Conservation (phyloP, 2,797 vertebrate genomes). For the Nothura maculosa region DNA sequence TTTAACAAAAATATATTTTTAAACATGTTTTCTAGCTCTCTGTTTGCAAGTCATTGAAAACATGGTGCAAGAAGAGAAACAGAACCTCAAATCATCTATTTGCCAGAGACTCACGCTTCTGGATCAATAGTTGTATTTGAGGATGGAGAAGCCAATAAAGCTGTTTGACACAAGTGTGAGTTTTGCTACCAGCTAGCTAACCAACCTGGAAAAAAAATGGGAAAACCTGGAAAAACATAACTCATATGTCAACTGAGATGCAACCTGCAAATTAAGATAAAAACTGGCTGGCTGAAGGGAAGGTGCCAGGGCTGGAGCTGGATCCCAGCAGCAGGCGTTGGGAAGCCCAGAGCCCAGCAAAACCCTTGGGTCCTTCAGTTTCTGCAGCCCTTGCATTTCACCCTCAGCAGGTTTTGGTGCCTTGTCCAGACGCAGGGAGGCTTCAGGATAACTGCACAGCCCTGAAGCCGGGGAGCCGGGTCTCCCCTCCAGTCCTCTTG, state of each 20-base stretch:
- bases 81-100: background rate
- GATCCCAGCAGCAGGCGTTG: background rate
- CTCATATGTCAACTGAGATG: too few relatives aligned
- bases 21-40: background rate
- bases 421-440: fast-evolving
- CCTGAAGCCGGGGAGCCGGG: fast-evolving
- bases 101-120: background rate
- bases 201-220: background rate
- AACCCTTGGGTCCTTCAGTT: background rate
- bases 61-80: background rate
- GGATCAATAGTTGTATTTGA: fast-evolving
- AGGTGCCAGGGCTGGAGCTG: too few relatives aligned
- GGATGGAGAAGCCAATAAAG: background rate
- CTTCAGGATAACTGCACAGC: fast-evolving
- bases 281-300: background rate
- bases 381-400: fast-evolving
- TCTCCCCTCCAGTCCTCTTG: fast-evolving
- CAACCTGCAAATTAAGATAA: background rate
- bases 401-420: background rate
- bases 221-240: background rate
- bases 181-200: background rate
- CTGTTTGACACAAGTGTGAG: background rate
- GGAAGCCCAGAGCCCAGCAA: background rate
- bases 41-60: background rate
- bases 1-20: background rate